Evolutionary conservation across 2,888 invertebrate species (phyloP).

Genomic region (Gastrophysa polygoni): DNA sequence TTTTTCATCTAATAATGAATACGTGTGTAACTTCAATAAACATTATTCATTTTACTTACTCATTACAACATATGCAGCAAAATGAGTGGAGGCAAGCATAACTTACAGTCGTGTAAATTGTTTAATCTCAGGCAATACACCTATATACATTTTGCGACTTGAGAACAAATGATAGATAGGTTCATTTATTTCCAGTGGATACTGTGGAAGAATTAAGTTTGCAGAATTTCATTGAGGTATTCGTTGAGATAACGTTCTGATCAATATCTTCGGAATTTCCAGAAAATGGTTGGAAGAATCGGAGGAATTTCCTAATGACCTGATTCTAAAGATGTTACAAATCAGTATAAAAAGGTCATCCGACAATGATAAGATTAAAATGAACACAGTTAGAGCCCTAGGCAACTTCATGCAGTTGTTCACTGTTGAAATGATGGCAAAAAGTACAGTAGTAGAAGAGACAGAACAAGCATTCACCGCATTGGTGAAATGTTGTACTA

Average conservation of each 20-base stretch:
- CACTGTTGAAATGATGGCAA: conserved; percentile 60
- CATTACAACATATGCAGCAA: no score
- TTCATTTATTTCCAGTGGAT: no score
- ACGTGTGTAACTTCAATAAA: no score
- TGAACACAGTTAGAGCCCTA: conserved; percentile 80
- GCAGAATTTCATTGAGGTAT: no score
- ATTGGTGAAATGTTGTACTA: conserved; percentile 72
- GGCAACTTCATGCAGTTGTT: conserved; percentile 79
- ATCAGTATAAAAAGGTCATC: conserved; percentile 63
- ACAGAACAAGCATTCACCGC: conserved; percentile 68
- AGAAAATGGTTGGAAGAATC: conserved; percentile 26
- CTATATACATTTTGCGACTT: no score
- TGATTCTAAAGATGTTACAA: conserved; percentile 72
- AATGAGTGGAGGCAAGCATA: no score
- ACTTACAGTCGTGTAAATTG: no score
- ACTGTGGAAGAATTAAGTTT: no score
- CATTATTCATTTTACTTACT: no score
- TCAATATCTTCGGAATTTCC: conserved; percentile 17
- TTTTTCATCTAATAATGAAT: no score
- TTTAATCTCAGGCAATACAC: no score
- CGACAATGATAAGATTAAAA: conserved; percentile 75
- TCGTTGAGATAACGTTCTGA: not conserved
- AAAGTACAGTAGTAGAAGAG: conserved; percentile 61
- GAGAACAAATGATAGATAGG: no score
- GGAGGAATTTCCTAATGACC: conserved; percentile 67